Evolutionary conservation across 2,888 invertebrate genomes (phyloP).

Genomic region (Dioctria linearis): DNA sequence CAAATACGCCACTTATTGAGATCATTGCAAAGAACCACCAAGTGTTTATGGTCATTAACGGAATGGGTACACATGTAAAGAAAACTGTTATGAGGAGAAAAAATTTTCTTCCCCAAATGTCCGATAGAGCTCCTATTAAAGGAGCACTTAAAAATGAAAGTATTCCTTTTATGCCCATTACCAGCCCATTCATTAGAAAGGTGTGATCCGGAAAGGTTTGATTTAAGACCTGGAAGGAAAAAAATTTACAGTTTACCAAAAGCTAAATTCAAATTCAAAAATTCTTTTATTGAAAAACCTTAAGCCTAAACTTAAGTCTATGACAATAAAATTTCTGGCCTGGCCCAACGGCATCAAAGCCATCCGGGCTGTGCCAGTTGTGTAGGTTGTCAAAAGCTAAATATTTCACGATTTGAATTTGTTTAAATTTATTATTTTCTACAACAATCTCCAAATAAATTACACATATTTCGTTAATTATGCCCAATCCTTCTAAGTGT

Average conservation of each 20-base stretch:
- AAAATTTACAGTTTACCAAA: not conserved
- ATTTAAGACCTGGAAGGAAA: slow-evolving; percentile 80
- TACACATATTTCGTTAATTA: too few relatives aligned
- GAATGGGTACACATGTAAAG: slow-evolving; percentile 99
- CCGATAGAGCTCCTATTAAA: slow-evolving; percentile 96
- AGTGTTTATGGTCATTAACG: slow-evolving; percentile 98
- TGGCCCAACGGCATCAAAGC: too few relatives aligned
- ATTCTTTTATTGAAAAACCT: too few relatives aligned
- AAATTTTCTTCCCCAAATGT: slow-evolving; percentile 98
- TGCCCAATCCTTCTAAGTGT: too few relatives aligned
- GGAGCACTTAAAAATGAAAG: slow-evolving; percentile 98
- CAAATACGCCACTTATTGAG: slow-evolving; percentile 98
- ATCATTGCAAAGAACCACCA: slow-evolving; percentile 99
- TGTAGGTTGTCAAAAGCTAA: too few relatives aligned
- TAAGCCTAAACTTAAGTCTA: too few relatives aligned
- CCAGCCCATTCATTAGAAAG: slow-evolving; percentile 99
- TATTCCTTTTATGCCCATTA: slow-evolving; percentile 98
- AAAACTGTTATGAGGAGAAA: slow-evolving; percentile 98
- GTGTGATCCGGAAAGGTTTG: slow-evolving; percentile 99
- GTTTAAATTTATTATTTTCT: too few relatives aligned
- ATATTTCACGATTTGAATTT: too few relatives aligned
- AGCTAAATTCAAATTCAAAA: too few relatives aligned
- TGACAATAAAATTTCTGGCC: too few relatives aligned
- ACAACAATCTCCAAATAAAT: too few relatives aligned
- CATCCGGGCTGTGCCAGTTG: too few relatives aligned